Evolutionary conservation across 2,797 vertebrate genomes (phyloP).

Genomic region (Sebastolobus altivelis): DNA sequence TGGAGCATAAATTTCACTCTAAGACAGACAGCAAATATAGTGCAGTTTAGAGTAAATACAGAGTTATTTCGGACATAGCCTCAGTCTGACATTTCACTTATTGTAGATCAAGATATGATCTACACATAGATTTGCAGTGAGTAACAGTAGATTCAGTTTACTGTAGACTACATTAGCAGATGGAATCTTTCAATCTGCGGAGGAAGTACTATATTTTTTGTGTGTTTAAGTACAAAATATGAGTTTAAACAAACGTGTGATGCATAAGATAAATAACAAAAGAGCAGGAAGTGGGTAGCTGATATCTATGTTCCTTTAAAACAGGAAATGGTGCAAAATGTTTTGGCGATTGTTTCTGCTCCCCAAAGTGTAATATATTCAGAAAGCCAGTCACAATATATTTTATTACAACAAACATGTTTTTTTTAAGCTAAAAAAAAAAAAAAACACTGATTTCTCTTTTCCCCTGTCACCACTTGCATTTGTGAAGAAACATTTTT

Average conservation of each 20-base stretch:
- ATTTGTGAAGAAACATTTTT: not conserved
- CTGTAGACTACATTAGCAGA: slow-evolving; percentile 13
- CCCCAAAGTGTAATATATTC: slow-evolving; percentile 12
- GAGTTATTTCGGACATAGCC: not conserved
- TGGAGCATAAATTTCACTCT: not conserved
- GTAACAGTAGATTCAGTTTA: slow-evolving; percentile 9
- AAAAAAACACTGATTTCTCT: slow-evolving; percentile 2
- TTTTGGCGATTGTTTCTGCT: slow-evolving; percentile 16
- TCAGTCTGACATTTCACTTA: slow-evolving; percentile 15
- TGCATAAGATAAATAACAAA: slow-evolving; percentile 8
- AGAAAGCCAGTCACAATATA: slow-evolving; percentile 4
- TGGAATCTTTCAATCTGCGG: not conserved
- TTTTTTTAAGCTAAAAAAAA: slow-evolving; percentile 7
- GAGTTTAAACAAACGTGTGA: not conserved
- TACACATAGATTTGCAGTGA: not conserved
- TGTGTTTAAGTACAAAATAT: slow-evolving; percentile 2
- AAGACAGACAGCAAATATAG: not conserved
- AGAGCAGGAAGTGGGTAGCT: not conserved
- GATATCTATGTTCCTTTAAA: slow-evolving; percentile 7
- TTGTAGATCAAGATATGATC: slow-evolving; percentile 7
- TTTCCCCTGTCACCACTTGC: not conserved
- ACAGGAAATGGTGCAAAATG: slow-evolving; percentile 28
- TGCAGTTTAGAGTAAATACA: slow-evolving; percentile 1
- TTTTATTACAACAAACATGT: slow-evolving; percentile 16
- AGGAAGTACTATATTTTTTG: not conserved